phyloP scores from a whole-genome alignment of 2,888 invertebrate species.

The Auanema sp. region DNA sequence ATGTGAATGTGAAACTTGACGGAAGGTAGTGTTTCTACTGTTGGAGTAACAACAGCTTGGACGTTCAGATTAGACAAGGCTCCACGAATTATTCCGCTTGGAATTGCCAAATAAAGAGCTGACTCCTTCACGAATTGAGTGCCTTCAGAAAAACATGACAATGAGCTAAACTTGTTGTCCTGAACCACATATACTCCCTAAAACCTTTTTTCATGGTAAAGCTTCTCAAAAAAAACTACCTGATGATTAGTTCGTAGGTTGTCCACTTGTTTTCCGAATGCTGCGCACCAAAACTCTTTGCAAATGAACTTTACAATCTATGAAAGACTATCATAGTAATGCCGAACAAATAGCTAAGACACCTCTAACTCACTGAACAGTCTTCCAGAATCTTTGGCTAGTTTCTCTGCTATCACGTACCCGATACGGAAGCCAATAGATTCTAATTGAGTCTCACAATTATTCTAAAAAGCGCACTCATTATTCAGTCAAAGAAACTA shows the following conservation, averaged over 20 bases:
- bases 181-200: slow-evolving; percentile 94
- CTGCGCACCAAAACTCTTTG: slow-evolving; percentile 96
- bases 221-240: slow-evolving; percentile 53
- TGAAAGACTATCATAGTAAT: slow-evolving; percentile 2
- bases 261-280: slow-evolving; percentile 97
- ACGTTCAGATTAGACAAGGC: slow-evolving; percentile 88
- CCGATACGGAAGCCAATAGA: slow-evolving; percentile 71
- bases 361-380: slow-evolving; percentile 89
- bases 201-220: slow-evolving; percentile 12
- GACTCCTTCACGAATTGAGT: slow-evolving; percentile 82
- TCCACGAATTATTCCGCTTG: slow-evolving; percentile 91
- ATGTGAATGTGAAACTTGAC: slow-evolving; percentile 62
- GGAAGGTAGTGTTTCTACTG: slow-evolving; percentile 55
- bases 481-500: too few relatives aligned
- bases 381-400: slow-evolving; percentile 41
- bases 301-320: slow-evolving; percentile 93
- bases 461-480: slow-evolving; percentile 52
- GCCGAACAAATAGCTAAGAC: slow-evolving; percentile 1
- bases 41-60: slow-evolving; percentile 83
- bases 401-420: slow-evolving; percentile 70
- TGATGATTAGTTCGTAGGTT: slow-evolving; percentile 91
- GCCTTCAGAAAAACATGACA: slow-evolving; percentile 83
- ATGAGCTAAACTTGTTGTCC: slow-evolving; percentile 88
- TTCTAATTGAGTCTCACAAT: slow-evolving; percentile 67
- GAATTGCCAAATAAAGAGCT: slow-evolving; percentile 76